Percentiles rank a stretch among this genome's conserved stretches.
phyloP scores from a whole-genome alignment of 2,113 vertebrate species.

The Petrocephalus zakoni region DNA sequence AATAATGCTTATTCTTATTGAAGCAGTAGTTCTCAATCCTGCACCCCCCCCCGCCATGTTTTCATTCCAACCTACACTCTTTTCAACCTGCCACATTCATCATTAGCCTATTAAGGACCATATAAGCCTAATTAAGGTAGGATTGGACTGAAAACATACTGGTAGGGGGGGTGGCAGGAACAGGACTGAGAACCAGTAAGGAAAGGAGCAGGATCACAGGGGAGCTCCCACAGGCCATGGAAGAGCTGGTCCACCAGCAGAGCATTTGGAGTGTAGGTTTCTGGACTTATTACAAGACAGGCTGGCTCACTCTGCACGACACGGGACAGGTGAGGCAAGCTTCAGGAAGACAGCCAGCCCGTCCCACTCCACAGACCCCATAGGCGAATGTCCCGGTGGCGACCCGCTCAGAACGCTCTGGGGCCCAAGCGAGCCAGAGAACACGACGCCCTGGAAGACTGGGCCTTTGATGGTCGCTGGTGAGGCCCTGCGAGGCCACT shows the following conservation, averaged over 20 bases:
- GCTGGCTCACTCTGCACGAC: background rate
- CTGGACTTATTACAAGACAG: background rate
- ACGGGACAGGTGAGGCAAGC: background rate
- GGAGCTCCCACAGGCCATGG: background rate
- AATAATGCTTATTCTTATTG: too few relatives aligned
- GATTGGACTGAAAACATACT: too few relatives aligned
- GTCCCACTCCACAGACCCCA: background rate
- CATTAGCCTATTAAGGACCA: too few relatives aligned
- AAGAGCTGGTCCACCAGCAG: background rate
- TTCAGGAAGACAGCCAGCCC: background rate
- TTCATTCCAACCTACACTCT: too few relatives aligned
- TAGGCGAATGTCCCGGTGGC: background rate
- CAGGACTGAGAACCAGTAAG: background rate
- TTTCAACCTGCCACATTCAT: too few relatives aligned
- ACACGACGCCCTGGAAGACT: background rate
- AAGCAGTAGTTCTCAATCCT: too few relatives aligned
- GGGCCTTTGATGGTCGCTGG: background rate
- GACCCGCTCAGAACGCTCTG: background rate
- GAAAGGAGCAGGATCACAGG: background rate
- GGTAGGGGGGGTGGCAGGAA: too few relatives aligned
- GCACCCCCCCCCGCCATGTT: too few relatives aligned
- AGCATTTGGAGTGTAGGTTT: background rate
- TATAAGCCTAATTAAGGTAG: too few relatives aligned
- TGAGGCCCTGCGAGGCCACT: slow-evolving; percentile 16
- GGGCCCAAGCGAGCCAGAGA: background rate